Conservation (phyloP, 2,888 invertebrate genomes). For the Salticus scenicus region DNA sequence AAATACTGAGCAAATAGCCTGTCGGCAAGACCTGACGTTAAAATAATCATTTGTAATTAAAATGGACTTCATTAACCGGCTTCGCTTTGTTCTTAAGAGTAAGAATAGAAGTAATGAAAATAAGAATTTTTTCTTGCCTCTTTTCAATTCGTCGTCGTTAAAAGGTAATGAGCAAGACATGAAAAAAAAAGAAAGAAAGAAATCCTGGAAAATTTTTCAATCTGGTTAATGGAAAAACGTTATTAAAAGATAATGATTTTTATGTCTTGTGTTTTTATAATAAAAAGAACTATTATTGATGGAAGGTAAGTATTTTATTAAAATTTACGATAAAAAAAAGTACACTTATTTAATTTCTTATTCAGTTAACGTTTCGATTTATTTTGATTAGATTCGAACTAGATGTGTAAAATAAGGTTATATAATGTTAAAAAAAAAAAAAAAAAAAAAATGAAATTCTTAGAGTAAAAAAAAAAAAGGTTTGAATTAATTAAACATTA, state of each 20-base stretch:
- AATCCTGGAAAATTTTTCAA: not conserved
- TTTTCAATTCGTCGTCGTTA: not conserved
- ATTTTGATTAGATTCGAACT: no score
- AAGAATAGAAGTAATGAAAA: not conserved
- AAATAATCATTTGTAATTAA: conserved; percentile 64
- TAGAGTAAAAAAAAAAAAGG: no score
- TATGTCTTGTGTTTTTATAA: not conserved
- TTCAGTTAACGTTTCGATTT: no score
- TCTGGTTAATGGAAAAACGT: not conserved
- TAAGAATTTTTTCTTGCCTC: not conserved
- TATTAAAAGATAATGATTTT: not conserved
- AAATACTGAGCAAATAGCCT: conserved; percentile 41
- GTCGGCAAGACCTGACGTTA: conserved; percentile 37
- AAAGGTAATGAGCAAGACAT: not conserved
- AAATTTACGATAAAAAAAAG: not conserved
- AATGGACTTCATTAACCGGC: not conserved
- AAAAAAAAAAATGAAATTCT: no score
- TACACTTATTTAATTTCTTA: not conserved
- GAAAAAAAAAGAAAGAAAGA: not conserved
- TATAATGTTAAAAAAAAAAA: no score
- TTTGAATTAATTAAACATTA: no score
- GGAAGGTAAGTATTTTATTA: not conserved
- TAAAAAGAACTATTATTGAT: not conserved
- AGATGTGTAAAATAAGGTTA: no score
- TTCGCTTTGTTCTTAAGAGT: not conserved